These are phyloP conservation scores for Nylanderia fulva DNA, from an alignment of 1,140 invertebrate species.

Conservation along the genomic window DNA sequence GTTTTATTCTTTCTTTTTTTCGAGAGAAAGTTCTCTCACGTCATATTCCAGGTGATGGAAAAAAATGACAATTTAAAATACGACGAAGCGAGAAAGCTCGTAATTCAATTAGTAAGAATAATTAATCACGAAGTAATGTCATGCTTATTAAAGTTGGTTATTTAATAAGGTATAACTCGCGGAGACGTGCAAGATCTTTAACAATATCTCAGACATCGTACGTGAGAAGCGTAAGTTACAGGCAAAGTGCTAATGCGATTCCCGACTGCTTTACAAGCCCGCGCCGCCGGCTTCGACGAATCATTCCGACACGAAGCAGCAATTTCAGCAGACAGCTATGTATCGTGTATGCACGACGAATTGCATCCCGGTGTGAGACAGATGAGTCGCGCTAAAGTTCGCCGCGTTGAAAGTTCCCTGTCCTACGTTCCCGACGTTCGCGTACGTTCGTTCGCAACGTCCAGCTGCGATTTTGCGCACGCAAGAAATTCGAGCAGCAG, in stretches of 20 bases:
- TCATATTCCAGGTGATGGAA: not conserved
- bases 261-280: slow-evolving; percentile 43
- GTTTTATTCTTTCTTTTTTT: not conserved
- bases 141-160: not conserved
- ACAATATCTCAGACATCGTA: slow-evolving; percentile 1
- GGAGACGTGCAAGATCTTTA: not conserved
- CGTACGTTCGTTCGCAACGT: slow-evolving; percentile 48
- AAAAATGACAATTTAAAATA: not conserved
- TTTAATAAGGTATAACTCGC: not conserved
- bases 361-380: slow-evolving; percentile 44
- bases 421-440: slow-evolving; percentile 33
- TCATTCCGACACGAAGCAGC: slow-evolving; percentile 52
- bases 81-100: not conserved
- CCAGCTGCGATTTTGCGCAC: slow-evolving; percentile 31
- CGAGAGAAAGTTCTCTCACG: not conserved
- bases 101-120: not conserved
- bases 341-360: slow-evolving; percentile 33
- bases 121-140: not conserved
- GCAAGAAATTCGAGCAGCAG: slow-evolving; percentile 48
- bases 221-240: slow-evolving; percentile 12
- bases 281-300: slow-evolving; percentile 38
- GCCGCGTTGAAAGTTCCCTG: slow-evolving; percentile 33
- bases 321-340: slow-evolving; percentile 42
- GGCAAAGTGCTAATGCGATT: slow-evolving; percentile 39
- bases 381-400: slow-evolving; percentile 46